phyloP scores from a whole-genome alignment of 2,888 invertebrate genomes.

The Volucella inanis region DNA sequence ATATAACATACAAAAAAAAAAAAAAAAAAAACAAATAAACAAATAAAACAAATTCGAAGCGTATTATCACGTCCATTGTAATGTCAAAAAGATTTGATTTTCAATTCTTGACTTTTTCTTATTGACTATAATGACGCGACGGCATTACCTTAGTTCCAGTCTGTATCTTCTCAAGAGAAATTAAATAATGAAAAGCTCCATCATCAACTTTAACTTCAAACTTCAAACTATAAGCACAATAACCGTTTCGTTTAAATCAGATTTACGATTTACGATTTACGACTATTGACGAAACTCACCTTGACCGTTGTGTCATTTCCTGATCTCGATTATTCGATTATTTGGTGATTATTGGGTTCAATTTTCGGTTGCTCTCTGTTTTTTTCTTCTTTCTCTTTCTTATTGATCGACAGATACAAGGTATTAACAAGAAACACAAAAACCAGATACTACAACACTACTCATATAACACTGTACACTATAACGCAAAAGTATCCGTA shows the following conservation, averaged over 20 bases:
- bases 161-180: not conserved
- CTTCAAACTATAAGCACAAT: constrained; percentile 24
- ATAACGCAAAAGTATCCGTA: not conserved
- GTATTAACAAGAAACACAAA: constrained; percentile 19
- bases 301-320: constrained; percentile 67
- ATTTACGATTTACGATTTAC: constrained; percentile 30
- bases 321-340: constrained; percentile 24
- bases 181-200: not conserved
- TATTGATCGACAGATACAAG: constrained; percentile 6
- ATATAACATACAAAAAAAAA: constrained; percentile 37
- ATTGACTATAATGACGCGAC: not conserved
- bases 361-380: not conserved
- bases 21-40: constrained; percentile 29
- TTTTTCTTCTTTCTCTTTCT: constrained; percentile 1
- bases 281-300: constrained; percentile 50
- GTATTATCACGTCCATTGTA: constrained; percentile 59
- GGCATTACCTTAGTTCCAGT: not conserved
- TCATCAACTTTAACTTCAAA: constrained; percentile 13
- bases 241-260: constrained; percentile 29
- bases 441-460: constrained; percentile 6
- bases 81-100: constrained; percentile 48
- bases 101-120: constrained; percentile 35
- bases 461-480: not conserved
- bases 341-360: constrained; percentile 18
- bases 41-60: constrained; percentile 22